A percentile compares a stretch with the other conserved stretches of the same genome.
phyloP scores from a whole-genome alignment of 2,113 vertebrate species.

The Raja brachyura region DNA sequence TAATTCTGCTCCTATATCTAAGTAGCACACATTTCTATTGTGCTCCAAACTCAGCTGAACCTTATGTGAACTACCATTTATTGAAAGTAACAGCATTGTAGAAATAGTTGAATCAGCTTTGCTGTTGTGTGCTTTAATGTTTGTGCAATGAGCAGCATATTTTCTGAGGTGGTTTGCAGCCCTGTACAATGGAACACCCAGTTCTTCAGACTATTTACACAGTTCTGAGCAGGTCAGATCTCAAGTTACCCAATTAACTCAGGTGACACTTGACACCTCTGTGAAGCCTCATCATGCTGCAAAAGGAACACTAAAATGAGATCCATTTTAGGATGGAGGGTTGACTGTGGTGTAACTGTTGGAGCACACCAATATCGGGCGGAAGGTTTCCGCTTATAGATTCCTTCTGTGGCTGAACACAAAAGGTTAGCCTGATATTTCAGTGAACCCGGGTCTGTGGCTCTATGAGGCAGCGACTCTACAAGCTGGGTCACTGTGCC shows the following conservation, averaged over 20 bases:
- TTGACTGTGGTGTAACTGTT: neutral
- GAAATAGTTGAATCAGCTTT: neutral
- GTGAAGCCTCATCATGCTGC: neutral
- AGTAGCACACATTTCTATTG: neutral
- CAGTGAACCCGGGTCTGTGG: no score
- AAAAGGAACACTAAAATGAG: neutral
- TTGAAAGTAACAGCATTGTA: neutral
- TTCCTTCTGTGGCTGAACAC: no score
- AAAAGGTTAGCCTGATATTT: no score
- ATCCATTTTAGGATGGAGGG: neutral
- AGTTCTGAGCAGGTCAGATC: neutral
- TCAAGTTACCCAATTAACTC: neutral
- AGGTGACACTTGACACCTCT: neutral
- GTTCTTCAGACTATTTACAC: neutral
- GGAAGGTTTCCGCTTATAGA: no score
- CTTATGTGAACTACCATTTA: neutral
- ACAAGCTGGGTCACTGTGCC: no score
- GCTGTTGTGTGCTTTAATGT: neutral
- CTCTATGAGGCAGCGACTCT: no score
- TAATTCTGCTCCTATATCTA: no score
- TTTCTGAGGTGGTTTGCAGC: neutral
- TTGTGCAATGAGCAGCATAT: neutral
- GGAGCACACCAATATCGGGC: no score
- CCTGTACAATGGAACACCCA: neutral
- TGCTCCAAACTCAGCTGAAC: neutral